Conservation (phyloP, 1,140 invertebrate genomes). For the Rhyzopertha dominica region DNA sequence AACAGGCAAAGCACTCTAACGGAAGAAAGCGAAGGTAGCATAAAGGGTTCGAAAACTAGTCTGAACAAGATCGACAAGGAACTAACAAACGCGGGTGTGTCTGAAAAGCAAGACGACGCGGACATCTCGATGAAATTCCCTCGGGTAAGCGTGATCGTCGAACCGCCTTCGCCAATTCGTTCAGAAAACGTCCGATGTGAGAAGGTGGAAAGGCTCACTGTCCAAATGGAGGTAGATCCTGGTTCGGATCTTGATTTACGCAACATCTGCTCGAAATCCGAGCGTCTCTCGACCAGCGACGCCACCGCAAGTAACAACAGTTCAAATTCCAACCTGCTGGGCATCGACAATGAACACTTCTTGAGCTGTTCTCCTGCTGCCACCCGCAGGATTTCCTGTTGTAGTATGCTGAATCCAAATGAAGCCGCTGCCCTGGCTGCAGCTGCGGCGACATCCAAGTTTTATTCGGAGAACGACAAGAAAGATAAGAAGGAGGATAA, state of each 20-base stretch:
- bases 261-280: constrained; percentile 44
- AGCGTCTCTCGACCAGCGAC: constrained; percentile 43
- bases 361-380: constrained; percentile 66
- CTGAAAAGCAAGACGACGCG: constrained; percentile 9
- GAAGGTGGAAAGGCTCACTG: constrained; percentile 46
- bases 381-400: constrained; percentile 70
- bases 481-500: constrained; percentile 42
- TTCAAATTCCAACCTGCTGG: constrained; percentile 54
- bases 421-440: constrained; percentile 55
- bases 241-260: constrained; percentile 47
- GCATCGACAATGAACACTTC: constrained; percentile 57
- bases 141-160: constrained; percentile 63
- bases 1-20: constrained; percentile 34
- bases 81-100: constrained; percentile 25
- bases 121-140: constrained; percentile 47
- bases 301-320: constrained; percentile 38
- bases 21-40: constrained; percentile 31
- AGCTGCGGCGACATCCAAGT: constrained; percentile 50
- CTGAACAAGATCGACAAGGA: constrained; percentile 40
- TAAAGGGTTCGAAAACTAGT: constrained; percentile 22
- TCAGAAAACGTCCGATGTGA: constrained; percentile 45
- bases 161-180: constrained; percentile 61
- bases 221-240: constrained; percentile 34
- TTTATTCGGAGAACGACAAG: constrained; percentile 36
- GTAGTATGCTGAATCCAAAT: constrained; percentile 65